Evolutionary conservation across 2,113 vertebrate genomes (phyloP).

Genomic region (Acanthisitta chloris): DNA sequence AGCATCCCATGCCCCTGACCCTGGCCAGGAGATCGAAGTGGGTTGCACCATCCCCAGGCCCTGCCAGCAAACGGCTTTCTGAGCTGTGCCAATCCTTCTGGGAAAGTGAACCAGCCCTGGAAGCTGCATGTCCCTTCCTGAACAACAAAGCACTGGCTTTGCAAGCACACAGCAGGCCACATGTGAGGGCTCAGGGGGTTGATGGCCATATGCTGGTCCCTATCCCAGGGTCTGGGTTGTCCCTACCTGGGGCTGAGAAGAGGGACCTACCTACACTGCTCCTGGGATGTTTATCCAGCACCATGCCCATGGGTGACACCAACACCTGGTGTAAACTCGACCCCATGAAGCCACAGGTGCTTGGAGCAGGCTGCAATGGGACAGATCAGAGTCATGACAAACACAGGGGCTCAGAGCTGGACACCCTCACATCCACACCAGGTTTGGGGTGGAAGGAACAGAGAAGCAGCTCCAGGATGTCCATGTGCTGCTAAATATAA

Average conservation of each 20-base stretch:
- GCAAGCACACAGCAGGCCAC: neutral
- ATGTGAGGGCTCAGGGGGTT: accelerated
- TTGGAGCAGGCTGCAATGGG: neutral
- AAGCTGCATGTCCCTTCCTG: neutral
- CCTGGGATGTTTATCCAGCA: neutral
- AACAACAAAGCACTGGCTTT: accelerated
- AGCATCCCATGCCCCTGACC: accelerated
- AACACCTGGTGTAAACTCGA: neutral
- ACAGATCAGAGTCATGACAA: neutral
- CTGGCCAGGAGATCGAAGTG: accelerated
- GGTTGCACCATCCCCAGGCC: neutral
- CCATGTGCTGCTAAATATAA: constrained; percentile 11
- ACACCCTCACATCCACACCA: neutral
- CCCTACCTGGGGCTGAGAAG: neutral
- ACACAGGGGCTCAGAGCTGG: neutral
- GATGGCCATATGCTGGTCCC: neutral
- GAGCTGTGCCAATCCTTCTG: neutral
- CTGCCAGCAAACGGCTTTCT: accelerated
- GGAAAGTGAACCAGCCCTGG: neutral
- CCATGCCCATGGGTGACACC: too few species aligned
- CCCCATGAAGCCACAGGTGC: accelerated
- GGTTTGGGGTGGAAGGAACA: neutral
- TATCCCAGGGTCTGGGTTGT: neutral
- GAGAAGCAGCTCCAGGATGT: neutral
- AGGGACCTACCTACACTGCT: neutral